phyloP scores from a whole-genome alignment of 1,140 invertebrate species.

The Calephelis nemesis region DNA sequence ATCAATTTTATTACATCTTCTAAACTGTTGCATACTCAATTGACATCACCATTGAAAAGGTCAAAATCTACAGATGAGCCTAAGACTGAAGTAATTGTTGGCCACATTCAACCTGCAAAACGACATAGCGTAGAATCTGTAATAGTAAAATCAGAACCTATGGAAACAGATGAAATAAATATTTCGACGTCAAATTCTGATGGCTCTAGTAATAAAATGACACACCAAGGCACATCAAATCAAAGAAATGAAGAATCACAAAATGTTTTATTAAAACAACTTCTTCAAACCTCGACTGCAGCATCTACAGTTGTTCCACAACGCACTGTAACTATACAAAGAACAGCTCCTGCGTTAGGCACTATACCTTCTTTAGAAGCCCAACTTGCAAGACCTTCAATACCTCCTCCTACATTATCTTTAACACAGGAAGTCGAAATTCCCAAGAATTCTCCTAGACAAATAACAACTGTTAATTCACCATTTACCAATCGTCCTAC shows the following conservation, averaged over 20 bases:
- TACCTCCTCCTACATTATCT: slow-evolving; percentile 79
- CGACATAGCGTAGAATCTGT: slow-evolving; percentile 76
- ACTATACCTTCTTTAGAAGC: slow-evolving; percentile 86
- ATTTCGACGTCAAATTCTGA: slow-evolving; percentile 37
- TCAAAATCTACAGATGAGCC: slow-evolving; percentile 79
- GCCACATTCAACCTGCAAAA: slow-evolving; percentile 73
- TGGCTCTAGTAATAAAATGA: slow-evolving; percentile 42
- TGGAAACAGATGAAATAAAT: slow-evolving; percentile 70
- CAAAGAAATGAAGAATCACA: slow-evolving; percentile 88
- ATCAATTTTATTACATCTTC: slow-evolving; percentile 74
- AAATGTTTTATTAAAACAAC: slow-evolving; percentile 93
- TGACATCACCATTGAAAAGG: slow-evolving; percentile 78
- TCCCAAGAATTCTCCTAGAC: slow-evolving; percentile 74
- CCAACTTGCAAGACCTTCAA: slow-evolving; percentile 85
- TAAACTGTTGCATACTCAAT: slow-evolving; percentile 79
- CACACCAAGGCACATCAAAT: slow-evolving; percentile 42
- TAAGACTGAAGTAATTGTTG: slow-evolving; percentile 71
- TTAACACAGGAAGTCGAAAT: slow-evolving; percentile 79
- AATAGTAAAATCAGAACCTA: slow-evolving; percentile 75
- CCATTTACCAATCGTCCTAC: slow-evolving; percentile 66
- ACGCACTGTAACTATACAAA: slow-evolving; percentile 73
- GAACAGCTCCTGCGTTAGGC: slow-evolving; percentile 82
- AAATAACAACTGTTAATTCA: slow-evolving; percentile 64
- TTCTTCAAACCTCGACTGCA: slow-evolving; percentile 90
- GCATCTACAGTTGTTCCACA: slow-evolving; percentile 75